Percentiles rank a stretch among this genome's conserved stretches.
Conservation (phyloP, 2,888 invertebrate genomes). For the Strigamia crassipes region DNA sequence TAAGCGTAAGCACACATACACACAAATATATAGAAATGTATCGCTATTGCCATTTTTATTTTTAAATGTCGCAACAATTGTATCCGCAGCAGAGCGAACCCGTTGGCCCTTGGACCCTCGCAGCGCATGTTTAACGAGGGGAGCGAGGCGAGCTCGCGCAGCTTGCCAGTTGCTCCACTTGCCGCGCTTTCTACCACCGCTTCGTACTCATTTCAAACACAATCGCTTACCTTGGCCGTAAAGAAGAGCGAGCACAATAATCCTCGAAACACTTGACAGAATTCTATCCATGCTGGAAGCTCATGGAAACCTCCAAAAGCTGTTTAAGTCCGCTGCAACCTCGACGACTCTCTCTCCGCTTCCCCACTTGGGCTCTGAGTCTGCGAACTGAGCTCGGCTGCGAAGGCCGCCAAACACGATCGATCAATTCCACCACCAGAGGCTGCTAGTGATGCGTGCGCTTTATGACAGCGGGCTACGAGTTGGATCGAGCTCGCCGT, state of each 20-base stretch:
- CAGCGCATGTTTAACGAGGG: too few relatives aligned
- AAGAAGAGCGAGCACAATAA: constrained; percentile 35
- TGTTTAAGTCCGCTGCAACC: constrained; percentile 1
- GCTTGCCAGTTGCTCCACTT: neutral
- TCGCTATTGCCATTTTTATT: too few relatives aligned
- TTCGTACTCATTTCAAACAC: too few relatives aligned
- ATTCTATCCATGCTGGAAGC: constrained; percentile 45
- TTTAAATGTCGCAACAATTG: too few relatives aligned
- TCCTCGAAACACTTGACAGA: constrained; percentile 14
- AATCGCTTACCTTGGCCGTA: constrained; percentile 18
- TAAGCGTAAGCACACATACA: too few relatives aligned
- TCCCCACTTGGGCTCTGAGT: constrained; percentile 27
- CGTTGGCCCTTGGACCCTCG: too few relatives aligned
- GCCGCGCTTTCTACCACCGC: neutral
- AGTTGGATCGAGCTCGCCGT: neutral
- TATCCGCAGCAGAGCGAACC: too few relatives aligned
- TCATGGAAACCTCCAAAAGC: constrained; percentile 41
- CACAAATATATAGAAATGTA: too few relatives aligned
- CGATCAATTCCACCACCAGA: constrained; percentile 17
- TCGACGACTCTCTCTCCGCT: constrained; percentile 31
- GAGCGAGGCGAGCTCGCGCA: neutral
- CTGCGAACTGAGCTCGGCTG: constrained; percentile 23
- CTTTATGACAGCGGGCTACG: neutral
- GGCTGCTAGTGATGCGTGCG: neutral
- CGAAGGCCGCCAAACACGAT: neutral